phyloP scores from a whole-genome alignment of 2,113 vertebrate genomes.

The Tenebrosternarchus preto region DNA sequence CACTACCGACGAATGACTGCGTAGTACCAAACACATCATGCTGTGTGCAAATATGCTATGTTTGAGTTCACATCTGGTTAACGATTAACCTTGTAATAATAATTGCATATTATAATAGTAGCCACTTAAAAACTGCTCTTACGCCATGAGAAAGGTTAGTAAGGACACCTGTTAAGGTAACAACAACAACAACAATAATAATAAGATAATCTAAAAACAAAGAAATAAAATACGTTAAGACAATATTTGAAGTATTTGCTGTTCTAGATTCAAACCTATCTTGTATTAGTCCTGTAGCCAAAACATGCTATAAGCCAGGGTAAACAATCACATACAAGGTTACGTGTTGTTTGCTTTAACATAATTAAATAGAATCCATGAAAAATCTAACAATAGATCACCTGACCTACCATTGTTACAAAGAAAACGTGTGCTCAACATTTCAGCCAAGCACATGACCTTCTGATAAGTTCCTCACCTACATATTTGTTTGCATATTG shows the following conservation, averaged over 20 bases:
- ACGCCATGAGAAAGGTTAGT: background rate
- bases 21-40: background rate
- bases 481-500: background rate
- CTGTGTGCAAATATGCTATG: background rate
- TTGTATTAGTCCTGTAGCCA: background rate
- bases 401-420: no score
- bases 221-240: background rate
- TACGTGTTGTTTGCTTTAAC: no score
- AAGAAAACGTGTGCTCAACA: no score
- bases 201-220: background rate
- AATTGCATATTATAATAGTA: no score
- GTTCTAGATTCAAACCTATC: background rate
- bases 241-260: background rate
- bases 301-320: no score
- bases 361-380: no score
- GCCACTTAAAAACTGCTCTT: no score
- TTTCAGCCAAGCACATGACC: no score
- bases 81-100: background rate
- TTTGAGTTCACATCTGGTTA: background rate
- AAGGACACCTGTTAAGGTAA: background rate
- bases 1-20: conserved; percentile 17
- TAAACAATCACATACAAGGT: no score
- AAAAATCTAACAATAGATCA: no score
- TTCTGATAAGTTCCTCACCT: no score
- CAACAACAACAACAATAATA: no score